Base-by-base conservation (phyloP, 2,888 invertebrate species). In the Athripsodes cinereus region DNA sequence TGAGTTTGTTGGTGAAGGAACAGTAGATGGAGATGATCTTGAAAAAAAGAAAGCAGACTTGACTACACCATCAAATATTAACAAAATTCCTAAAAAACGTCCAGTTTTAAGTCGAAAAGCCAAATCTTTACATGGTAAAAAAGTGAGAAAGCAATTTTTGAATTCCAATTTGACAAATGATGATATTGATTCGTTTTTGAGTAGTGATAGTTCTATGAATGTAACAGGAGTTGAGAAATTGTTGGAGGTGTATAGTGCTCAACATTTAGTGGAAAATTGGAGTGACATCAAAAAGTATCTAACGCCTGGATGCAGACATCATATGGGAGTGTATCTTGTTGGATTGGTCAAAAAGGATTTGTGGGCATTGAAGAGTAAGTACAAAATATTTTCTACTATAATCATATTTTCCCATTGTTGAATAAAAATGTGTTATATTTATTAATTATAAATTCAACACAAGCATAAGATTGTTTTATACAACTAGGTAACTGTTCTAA, bases 301-400 rank as follows among this genome's bases (percentile, higher is more conserved):
- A 59, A 69, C 72, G 2, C 73, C 75, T 1, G 71, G 73, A 44
- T 87, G 88, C 67, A 71, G 71, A 51, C 71, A 72, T 22, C 81
- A 86, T 63, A 71, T 87, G 73, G 79, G 82, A 66, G 70, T 72
- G 35, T 87, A 84, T 68, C 75, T 87, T 44, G 73, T 76, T 11
- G 84, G 83, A 1, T 72, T 88, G 34, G 68, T 70, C 57, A 74
- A 76, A 50, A 81, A 81, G 54, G 75, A 80, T 53, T 74, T 82
- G 10, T 88, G 88, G 88, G 87, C 88, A 5, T 76, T 86, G 49
- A 86, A 86, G 72, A 84, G 87, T 88, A 72, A 86, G 86, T 59
- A 51, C 31, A 31, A 10, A 26, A 26, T 10, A 26, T 26, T 26
- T 26, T 26, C n/a, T n/a, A n/a, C n/a, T n/a, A n/a, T n/a, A n/a